A percentile compares a stretch with the other conserved stretches of the same genome.
phyloP scores from a whole-genome alignment of 2,113 vertebrate species.

The Lycocorax pyrrhopterus region DNA sequence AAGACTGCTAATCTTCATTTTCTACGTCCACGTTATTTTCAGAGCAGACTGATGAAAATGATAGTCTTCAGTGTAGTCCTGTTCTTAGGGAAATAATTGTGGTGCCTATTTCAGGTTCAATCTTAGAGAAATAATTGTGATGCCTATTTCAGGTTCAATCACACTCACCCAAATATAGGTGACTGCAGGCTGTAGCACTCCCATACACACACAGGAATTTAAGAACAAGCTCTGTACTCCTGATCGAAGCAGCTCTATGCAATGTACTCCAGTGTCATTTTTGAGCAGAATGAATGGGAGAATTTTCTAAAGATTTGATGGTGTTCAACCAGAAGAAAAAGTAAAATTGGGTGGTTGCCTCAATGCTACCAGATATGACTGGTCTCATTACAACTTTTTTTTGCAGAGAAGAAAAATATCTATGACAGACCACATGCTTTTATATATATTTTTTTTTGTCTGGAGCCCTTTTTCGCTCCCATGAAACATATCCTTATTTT shows the following conservation, averaged over 20 bases:
- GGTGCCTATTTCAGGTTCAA: background rate
- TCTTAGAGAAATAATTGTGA: background rate
- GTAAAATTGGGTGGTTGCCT: background rate
- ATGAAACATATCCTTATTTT: background rate
- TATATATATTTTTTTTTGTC: background rate
- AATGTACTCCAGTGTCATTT: background rate
- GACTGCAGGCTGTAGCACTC: background rate
- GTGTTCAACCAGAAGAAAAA: background rate
- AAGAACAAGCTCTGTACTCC: background rate
- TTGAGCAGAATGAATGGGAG: background rate
- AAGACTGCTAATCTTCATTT: background rate
- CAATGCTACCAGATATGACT: background rate
- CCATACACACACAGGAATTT: background rate
- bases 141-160: background rate
- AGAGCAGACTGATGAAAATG: background rate
- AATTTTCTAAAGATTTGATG: background rate
- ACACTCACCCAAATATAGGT: accelerated
- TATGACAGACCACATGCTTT: background rate
- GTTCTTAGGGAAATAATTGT: background rate
- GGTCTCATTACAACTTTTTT: background rate
- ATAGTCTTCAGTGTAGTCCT: background rate
- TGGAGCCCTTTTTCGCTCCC: background rate
- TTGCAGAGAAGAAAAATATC: background rate
- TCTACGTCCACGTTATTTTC: background rate
- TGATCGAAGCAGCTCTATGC: background rate